These are phyloP conservation scores for Hipposideros armiger DNA, from an alignment of 2,113 vertebrate species.

Conservation along the genomic window DNA sequence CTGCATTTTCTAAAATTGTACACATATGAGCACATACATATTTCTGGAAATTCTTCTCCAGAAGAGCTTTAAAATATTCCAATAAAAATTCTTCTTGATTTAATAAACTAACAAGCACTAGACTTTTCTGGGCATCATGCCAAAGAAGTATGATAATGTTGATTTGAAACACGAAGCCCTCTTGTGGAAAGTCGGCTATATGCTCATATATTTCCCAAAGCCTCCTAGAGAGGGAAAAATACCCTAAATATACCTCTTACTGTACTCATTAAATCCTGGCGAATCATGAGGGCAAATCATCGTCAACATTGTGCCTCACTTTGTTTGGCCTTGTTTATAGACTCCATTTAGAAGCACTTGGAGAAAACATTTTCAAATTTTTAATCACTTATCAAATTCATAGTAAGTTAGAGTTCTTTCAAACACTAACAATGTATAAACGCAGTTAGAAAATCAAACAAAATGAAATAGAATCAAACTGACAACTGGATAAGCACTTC, in stretches of 20 bases:
- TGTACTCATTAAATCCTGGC: neutral
- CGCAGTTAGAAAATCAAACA: slow-evolving; percentile 64
- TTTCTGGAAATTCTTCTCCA: neutral
- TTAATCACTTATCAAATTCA: slow-evolving; percentile 71
- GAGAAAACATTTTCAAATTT: slow-evolving; percentile 64
- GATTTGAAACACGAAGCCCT: slow-evolving; percentile 79
- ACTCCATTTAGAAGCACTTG: slow-evolving; percentile 4
- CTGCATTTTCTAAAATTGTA: neutral
- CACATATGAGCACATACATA: neutral
- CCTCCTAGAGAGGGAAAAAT: neutral
- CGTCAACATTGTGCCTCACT: neutral
- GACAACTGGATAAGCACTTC: slow-evolving; percentile 48
- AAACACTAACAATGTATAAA: slow-evolving; percentile 63
- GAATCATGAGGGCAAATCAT: slow-evolving; percentile 27
- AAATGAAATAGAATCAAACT: slow-evolving; percentile 58
- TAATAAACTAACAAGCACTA: slow-evolving; percentile 63
- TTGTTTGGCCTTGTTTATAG: slow-evolving; percentile 60
- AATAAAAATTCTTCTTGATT: slow-evolving; percentile 53
- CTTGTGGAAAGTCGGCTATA: slow-evolving; percentile 74
- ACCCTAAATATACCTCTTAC: slow-evolving; percentile 7
- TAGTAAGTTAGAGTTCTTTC: slow-evolving; percentile 56
- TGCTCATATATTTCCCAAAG: slow-evolving; percentile 49
- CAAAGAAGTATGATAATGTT: slow-evolving; percentile 60
- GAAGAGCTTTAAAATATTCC: slow-evolving; percentile 53
- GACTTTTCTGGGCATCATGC: slow-evolving; percentile 52